phyloP scores from a whole-genome alignment of 1,140 invertebrate genomes.

The Oppia nitens region DNA sequence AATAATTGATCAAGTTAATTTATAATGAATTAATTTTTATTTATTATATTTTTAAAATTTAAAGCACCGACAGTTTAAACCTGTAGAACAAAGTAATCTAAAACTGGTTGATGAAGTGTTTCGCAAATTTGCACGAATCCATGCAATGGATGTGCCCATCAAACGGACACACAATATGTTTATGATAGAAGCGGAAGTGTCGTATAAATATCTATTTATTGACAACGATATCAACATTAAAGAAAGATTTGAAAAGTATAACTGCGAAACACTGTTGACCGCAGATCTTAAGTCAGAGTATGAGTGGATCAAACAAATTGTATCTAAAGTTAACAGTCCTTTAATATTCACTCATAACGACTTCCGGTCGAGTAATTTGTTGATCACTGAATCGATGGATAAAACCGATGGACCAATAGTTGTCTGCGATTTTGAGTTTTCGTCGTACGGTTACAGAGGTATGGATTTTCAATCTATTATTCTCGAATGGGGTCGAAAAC shows the following conservation, averaged over 20 bases:
- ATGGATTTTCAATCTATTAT: too few species aligned
- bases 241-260: not conserved
- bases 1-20: not conserved
- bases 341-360: too few species aligned
- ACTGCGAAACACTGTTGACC: not conserved
- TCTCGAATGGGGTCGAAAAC: too few species aligned
- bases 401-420: too few species aligned
- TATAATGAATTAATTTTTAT: not conserved
- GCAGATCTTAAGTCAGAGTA: not conserved
- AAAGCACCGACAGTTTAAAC: conserved; percentile 1
- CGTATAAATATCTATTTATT: not conserved
- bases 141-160: conserved; percentile 1
- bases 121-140: not conserved
- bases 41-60: not conserved
- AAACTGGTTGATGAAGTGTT: not conserved
- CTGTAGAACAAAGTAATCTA: not conserved
- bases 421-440: too few species aligned
- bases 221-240: not conserved
- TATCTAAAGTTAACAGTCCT: not conserved
- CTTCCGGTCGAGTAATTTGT: too few species aligned
- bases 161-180: not conserved
- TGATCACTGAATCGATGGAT: too few species aligned
- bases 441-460: too few species aligned
- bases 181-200: not conserved
- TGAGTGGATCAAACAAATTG: not conserved